phyloP scores from a whole-genome alignment of 2,113 vertebrate species.

The Smithornis capensis region DNA sequence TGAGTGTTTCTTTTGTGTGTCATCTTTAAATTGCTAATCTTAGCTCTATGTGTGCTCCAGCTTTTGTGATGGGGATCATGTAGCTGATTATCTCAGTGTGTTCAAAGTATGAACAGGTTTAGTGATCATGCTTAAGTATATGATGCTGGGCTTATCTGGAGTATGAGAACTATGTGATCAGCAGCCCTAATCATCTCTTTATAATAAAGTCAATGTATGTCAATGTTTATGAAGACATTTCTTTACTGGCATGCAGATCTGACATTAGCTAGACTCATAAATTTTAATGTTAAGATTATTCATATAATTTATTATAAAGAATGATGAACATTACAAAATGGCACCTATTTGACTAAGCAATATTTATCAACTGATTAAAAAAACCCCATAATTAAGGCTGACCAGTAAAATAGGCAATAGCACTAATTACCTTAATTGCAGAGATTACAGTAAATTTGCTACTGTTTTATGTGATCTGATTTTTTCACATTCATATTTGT shows the following conservation, averaged over 20 bases:
- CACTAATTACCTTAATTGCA: not conserved
- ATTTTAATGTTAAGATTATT: not conserved
- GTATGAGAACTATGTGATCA: not conserved
- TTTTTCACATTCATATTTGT: not conserved
- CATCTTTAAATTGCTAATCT: not conserved
- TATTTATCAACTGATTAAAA: not conserved
- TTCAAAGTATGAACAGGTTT: conserved; percentile 7
- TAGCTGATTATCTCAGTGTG: not conserved
- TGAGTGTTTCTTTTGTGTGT: not conserved
- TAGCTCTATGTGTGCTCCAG: not conserved
- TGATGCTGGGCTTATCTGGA: not conserved
- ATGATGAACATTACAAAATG: not conserved
- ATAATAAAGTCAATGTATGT: not conserved
- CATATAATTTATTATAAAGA: not conserved
- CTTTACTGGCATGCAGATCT: not conserved
- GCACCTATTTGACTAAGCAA: not conserved
- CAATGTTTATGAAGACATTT: not conserved
- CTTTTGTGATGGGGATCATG: not conserved
- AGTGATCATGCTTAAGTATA: not conserved
- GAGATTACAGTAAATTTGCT: not conserved
- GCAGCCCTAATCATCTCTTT: not conserved
- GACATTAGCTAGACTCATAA: not conserved
- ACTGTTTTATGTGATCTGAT: not conserved
- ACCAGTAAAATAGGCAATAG: not conserved
- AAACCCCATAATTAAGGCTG: not conserved